Percentiles rank a stretch among this genome's conserved stretches.
Conservation (phyloP, 2,888 invertebrate genomes). For the Lingula anatina region DNA sequence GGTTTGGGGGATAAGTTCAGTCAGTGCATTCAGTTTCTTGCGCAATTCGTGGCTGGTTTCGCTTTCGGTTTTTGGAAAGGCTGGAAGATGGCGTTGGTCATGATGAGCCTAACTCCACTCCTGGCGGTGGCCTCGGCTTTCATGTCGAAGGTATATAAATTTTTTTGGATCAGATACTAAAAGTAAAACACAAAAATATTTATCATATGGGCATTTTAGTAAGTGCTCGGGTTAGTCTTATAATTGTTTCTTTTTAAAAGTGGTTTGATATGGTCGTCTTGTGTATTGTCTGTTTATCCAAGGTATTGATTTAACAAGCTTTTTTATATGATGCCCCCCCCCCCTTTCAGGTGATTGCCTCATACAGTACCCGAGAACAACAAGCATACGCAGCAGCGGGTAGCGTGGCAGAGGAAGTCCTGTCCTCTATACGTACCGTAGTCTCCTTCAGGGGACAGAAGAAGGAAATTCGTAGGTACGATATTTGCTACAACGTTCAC, state of each 20-base stretch:
- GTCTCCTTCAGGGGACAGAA: slow-evolving; percentile 44
- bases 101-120: slow-evolving; percentile 57
- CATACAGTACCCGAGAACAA: slow-evolving; percentile 38
- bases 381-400: slow-evolving; percentile 60
- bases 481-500: too few relatives aligned
- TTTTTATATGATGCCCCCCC: too few relatives aligned
- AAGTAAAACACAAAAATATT: too few relatives aligned
- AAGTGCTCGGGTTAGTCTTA: too few relatives aligned
- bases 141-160: slow-evolving; percentile 28
- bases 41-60: slow-evolving; percentile 55
- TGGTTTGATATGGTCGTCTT: too few relatives aligned
- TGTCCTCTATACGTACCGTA: slow-evolving; percentile 45
- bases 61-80: slow-evolving; percentile 54
- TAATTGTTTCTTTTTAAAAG: too few relatives aligned
- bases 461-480: slow-evolving; percentile 31
- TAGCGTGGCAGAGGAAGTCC: slow-evolving; percentile 41
- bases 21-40: slow-evolving; percentile 50
- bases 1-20: slow-evolving; percentile 57
- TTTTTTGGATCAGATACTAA: too few relatives aligned
- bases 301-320: too few relatives aligned
- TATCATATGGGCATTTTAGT: too few relatives aligned
- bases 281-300: too few relatives aligned
- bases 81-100: slow-evolving; percentile 59
- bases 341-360: slow-evolving; percentile 47
- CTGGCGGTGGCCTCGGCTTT: slow-evolving; percentile 30